A percentile compares a stretch with the other conserved stretches of the same genome.
These are phyloP conservation scores for Brachionichthys hirsutus DNA, from an alignment of 2,113 vertebrate species.

Conservation along the genomic window DNA sequence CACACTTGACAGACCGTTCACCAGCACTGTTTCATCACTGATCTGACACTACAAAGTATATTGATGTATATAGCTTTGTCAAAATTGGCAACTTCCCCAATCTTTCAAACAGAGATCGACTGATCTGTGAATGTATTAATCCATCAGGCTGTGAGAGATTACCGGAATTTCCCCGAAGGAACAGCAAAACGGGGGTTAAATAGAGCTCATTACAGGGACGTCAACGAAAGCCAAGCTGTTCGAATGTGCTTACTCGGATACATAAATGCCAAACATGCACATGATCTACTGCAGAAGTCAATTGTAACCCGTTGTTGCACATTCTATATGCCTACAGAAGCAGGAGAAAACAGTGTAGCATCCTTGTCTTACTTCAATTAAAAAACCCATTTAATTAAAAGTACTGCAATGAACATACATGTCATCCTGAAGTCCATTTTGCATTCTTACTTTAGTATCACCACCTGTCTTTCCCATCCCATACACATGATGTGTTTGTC, in stretches of 20 bases:
- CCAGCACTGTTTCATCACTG: too few relatives aligned
- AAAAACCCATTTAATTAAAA: too few relatives aligned
- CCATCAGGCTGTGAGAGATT: background rate
- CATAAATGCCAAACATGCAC: background rate
- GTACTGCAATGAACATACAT: too few relatives aligned
- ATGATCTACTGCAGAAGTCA: background rate
- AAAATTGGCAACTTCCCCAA: slow-evolving; percentile 2
- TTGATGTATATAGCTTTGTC: too few relatives aligned
- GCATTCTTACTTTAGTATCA: too few relatives aligned
- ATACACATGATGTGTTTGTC: too few relatives aligned
- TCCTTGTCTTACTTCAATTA: too few relatives aligned
- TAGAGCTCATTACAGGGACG: background rate
- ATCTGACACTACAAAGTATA: background rate
- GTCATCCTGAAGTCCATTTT: too few relatives aligned
- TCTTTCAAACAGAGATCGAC: background rate
- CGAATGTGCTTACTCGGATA: background rate
- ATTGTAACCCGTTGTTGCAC: background rate
- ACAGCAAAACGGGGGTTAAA: background rate
- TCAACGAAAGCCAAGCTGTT: background rate
- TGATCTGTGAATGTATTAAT: background rate
- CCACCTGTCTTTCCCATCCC: too few relatives aligned
- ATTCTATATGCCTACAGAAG: background rate
- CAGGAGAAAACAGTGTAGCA: background rate
- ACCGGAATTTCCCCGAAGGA: background rate
- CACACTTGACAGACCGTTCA: too few relatives aligned